Conservation (phyloP, 2,888 invertebrate genomes). For the Elaeidobius kamerunicus region DNA sequence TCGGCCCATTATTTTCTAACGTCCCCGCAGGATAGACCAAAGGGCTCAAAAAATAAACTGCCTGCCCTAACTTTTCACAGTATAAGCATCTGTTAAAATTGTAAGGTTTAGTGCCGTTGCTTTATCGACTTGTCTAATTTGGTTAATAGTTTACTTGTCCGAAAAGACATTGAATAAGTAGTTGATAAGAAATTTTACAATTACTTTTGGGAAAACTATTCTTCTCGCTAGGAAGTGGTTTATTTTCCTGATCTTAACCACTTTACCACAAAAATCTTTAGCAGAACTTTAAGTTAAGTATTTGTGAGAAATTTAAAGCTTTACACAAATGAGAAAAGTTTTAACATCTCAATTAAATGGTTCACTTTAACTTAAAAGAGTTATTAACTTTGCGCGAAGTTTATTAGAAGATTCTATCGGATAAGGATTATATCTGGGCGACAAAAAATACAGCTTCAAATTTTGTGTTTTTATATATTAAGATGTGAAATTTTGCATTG, state of each 20-base stretch:
- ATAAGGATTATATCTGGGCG: constrained; percentile 7
- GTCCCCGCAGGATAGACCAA: constrained; percentile 25
- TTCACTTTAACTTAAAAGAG: constrained; percentile 18
- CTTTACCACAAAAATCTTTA: constrained; percentile 9
- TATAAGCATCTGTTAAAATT: constrained; percentile 8
- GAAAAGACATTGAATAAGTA: no score
- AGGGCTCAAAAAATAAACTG: constrained; percentile 19
- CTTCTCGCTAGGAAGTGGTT: no score
- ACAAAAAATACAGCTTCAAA: no score
- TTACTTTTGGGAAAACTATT: no score
- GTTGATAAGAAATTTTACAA: no score
- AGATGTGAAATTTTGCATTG: no score
- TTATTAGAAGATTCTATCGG: constrained; percentile 10
- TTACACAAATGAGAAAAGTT: constrained; percentile 16
- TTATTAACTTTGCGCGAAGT: constrained; percentile 17
- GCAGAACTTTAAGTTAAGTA: constrained; percentile 6
- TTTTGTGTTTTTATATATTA: no score
- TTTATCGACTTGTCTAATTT: no score
- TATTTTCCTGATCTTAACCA: no score
- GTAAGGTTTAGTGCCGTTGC: no score
- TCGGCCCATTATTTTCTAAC: constrained; percentile 26
- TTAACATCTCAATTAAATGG: constrained; percentile 15
- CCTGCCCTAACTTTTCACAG: constrained; percentile 17
- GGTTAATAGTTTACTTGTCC: no score
- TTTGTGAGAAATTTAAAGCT: constrained; percentile 6